Base-by-base conservation (phyloP, 2,888 invertebrate genomes). In the Bellardia bayeri region DNA sequence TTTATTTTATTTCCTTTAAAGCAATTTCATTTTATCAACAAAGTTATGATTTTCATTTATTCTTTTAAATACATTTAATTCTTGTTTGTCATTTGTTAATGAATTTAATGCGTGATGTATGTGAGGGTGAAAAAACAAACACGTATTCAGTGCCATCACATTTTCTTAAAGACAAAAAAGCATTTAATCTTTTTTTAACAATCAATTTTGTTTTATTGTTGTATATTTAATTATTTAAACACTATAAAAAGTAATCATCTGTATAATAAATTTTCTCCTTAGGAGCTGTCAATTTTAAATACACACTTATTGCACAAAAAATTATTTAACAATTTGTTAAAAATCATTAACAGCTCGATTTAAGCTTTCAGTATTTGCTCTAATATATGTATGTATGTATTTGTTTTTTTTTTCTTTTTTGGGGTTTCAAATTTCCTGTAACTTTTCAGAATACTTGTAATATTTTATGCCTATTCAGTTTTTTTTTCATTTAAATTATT, bases 1-100 rank as follows among this genome's bases (percentile, higher is more conserved):
- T 66, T 78, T 68, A 5, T 58, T 30, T 23, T 56, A 56, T 16
- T 83, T 76, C 54, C 69, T 42, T 84, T 87, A 84, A 87, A 87
- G 86, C 86, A 81, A 81, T 84, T 78, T 68, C 40, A 49, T 72
- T 33, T 79, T 68, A 5, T 63, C 51, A 51, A 66, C 66, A 42
- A 69, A 61, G 3, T 40, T 78, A n/a, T 13, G 14, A 63, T 64
- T 76, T 75, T 69, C 14, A 14, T 69, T 49, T 9, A 66, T 45
- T 49, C 45, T 66, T 45, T 61, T 37, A 75, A 30, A n/a, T 71
- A 71, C 42, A 16, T 45, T 63, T 68, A 45, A 58, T 42, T 42
- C 8, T 64, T n/a, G 2, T 69, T 75, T 37, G n/a, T 76, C 30
- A 14, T 56, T 33, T 54, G 33, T 66, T 42, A 16, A 37, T 61